phyloP scores from a whole-genome alignment of 2,888 invertebrate species.

The Dendrolimus pini region DNA sequence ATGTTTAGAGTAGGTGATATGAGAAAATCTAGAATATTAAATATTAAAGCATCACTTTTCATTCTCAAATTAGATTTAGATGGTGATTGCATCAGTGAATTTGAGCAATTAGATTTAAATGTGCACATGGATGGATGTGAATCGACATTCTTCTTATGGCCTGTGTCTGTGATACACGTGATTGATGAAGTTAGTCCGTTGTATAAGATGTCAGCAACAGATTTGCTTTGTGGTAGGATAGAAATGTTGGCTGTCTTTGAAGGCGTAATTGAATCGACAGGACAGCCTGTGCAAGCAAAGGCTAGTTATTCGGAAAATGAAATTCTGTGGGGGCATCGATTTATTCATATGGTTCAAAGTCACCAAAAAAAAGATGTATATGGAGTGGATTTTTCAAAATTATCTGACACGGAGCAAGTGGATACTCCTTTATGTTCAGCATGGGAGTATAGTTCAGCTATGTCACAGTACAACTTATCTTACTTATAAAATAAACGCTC shows the following conservation, averaged over 20 bases:
- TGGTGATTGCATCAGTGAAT: conserved; percentile 83
- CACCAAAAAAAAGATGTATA: conserved; percentile 83
- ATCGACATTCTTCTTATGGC: conserved; percentile 97
- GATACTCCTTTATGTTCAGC: conserved; percentile 93
- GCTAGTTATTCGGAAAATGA: conserved; percentile 89
- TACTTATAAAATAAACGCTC: neutral
- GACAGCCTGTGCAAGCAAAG: conserved; percentile 87
- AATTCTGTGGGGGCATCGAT: conserved; percentile 92
- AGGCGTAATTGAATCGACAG: conserved; percentile 93
- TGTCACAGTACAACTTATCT: conserved; percentile 7
- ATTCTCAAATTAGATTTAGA: conserved; percentile 88
- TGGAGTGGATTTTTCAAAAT: conserved; percentile 91
- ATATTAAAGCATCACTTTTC: conserved; percentile 91
- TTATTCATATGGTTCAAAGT: conserved; percentile 86
- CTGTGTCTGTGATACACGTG: conserved; percentile 92
- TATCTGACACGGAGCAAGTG: conserved; percentile 89
- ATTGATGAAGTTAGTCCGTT: conserved; percentile 93
- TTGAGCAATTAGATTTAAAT: conserved; percentile 88
- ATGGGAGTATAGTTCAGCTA: conserved; percentile 70
- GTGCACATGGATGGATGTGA: conserved; percentile 90
- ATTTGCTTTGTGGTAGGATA: conserved; percentile 89
- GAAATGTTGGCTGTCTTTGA: conserved; percentile 93
- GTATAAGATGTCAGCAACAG: conserved; percentile 91
- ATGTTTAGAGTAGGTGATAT: conserved; percentile 97
- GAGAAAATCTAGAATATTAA: conserved; percentile 95